Evolutionary conservation across 2,113 vertebrate genomes (phyloP), one percentile per base, ranked within the genome.

Genomic region (Micronisus gabar): DNA sequence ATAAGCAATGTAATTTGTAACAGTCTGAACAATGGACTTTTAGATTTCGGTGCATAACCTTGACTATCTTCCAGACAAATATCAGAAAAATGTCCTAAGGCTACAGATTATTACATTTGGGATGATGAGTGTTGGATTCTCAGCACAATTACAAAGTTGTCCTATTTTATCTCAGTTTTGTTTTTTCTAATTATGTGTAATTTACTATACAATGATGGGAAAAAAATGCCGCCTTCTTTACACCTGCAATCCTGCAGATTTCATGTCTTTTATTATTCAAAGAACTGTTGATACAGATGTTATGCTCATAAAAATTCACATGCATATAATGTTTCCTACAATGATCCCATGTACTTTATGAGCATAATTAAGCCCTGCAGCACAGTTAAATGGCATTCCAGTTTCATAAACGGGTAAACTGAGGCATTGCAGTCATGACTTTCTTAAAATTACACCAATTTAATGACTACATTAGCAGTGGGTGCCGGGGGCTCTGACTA

Each of bases 61-160:
- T 95, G 81, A 94, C 58, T 95, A 5, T 95, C 36, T 98, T 63
- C 65, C 81, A 95, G 53, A 63, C 14, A 86, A 93, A 93, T 93
- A 90, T 82, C 43, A 97, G 63, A 70, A 88, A 68, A 74, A 93
- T 85, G 56, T 79, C 68, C 81, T 87, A 58, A 84, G 41, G 67
- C 56, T 65, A 65, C 47, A 91, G 48, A 75, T 87, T 56, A 95
- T 96, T 95, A 36, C 56, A 56, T 93, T 70, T 85, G 30, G 92
- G 82, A 93, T 87, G 68, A 40, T 36, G 21, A 63, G n/a, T 88
- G 48, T 72, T 90, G 86, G 63, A 81, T 96, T 94, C 65, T 88
- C 27, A 8, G 50, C 59, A 74, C 65, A 59, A n/a, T 83, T 68
- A 40, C 23, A 21, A 76, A 85, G 15, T 85, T 90, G 47, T n/a